Conservation (phyloP, 2,797 vertebrate genomes). For the Micrastur ruficollis region DNA sequence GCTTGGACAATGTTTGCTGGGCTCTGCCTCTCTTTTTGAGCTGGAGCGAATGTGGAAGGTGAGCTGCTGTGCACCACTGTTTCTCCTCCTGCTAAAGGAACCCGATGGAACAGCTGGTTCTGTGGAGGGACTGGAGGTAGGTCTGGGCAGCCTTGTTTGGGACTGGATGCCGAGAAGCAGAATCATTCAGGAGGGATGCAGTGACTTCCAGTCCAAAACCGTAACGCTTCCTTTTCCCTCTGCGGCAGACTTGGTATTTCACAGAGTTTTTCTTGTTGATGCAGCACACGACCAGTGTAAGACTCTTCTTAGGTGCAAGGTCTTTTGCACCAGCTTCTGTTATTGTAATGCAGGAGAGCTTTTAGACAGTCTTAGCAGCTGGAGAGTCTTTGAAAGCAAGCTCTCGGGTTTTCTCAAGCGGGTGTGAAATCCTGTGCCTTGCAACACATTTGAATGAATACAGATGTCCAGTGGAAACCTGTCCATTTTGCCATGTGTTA, state of each 20-base stretch:
- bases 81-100: not conserved
- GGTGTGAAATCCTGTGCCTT: not conserved
- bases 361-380: not conserved
- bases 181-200: not conserved
- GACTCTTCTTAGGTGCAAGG: not conserved
- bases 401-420: not conserved
- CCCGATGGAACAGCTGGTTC: not conserved
- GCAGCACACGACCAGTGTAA: fast-evolving
- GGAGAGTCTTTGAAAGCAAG: not conserved
- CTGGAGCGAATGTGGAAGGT: not conserved
- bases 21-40: not conserved
- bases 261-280: not conserved
- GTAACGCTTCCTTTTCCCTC: not conserved
- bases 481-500: not conserved
- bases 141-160: not conserved
- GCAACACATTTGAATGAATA: not conserved
- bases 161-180: not conserved
- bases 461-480: not conserved
- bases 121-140: slow-evolving; percentile 39
- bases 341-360: not conserved
- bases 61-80: not conserved
- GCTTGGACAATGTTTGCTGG: not conserved
- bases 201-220: not conserved
- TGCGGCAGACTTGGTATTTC: not conserved
- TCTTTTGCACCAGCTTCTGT: not conserved